phyloP scores from a whole-genome alignment of 2,888 invertebrate species.

The Cremastinae sp. region DNA sequence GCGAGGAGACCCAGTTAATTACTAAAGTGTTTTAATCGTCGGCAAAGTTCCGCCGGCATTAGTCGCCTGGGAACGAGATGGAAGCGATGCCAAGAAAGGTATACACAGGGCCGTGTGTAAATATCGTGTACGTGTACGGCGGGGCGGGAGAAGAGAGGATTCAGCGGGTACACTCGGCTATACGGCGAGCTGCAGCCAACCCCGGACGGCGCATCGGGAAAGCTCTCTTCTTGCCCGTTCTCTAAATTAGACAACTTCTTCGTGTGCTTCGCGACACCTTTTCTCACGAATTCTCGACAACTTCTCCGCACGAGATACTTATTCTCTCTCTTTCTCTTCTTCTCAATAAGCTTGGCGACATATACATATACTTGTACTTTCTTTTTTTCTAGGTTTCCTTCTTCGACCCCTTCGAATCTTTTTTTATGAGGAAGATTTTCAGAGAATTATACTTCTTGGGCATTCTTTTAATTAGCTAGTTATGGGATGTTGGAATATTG shows the following conservation, averaged over 20 bases:
- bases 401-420: too few relatives aligned
- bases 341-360: background rate
- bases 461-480: too few relatives aligned
- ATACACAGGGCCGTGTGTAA: background rate
- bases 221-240: slow-evolving; percentile 71
- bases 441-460: too few relatives aligned
- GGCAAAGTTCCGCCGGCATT: slow-evolving; percentile 77
- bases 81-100: slow-evolving; percentile 25
- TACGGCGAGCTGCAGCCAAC: background rate
- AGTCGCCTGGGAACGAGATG: slow-evolving; percentile 66
- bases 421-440: too few relatives aligned
- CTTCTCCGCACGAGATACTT: background rate
- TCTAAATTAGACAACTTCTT: slow-evolving; percentile 76
- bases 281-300: slow-evolving; percentile 37
- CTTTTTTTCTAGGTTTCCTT: too few relatives aligned
- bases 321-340: background rate
- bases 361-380: too few relatives aligned
- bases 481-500: too few relatives aligned
- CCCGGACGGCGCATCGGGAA: slow-evolving; percentile 64
- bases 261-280: slow-evolving; percentile 14
- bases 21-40: slow-evolving; percentile 81
- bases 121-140: background rate
- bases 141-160: background rate
- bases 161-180: too few relatives aligned
- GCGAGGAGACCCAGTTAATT: slow-evolving; percentile 80